Base-by-base conservation (phyloP, 2,888 invertebrate genomes). In the Bombylius major region DNA sequence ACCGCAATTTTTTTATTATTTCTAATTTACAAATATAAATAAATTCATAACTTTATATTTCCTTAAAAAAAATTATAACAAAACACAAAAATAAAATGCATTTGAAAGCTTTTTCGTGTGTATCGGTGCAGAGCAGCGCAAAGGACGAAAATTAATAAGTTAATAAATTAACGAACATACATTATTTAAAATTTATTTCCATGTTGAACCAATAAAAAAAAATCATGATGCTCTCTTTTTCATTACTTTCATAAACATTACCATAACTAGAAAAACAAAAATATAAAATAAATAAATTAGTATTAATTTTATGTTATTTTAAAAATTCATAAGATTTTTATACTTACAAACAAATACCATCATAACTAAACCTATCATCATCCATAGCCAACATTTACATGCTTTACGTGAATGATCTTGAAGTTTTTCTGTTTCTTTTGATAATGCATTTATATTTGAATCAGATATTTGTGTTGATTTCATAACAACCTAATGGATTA, bases 381-480 rank as follows among this genome's bases (percentile, higher is more conserved):
- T 75, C 92, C 94, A 95, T 62, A 95, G 82, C 93, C 94, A 94
- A 72, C 95, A 96, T 67, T 91, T 90, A 83, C 92, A 95, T 0
- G 89, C 88, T 60, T 87, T 84, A 61, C 83, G 82, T 32, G 89
- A 92, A 73, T 93, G 92, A 62, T 87, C 88, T 61, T 87, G 85
- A 45, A 96, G 76, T 65, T 88, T 83, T 47, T 84, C 83, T 0
- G 90, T 88, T 73, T 95, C 94, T 47, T 79, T 80, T 67, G 86
- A 84, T 57, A 96, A 75, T 47, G 87, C 86, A 36, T 76, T 75
- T 62, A 86, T 77, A 71, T 95, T 95, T 13, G 79, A 78, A 61
- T 94, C 93, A 0, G 93, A 87, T 61, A 91, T 72, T 59, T 83
- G 81, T 6, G 87, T 79, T 1, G 93, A 89, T 65, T 85, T 86